Evolutionary conservation across 1,140 invertebrate genomes (phyloP).

Genomic region (Helicoverpa zea): DNA sequence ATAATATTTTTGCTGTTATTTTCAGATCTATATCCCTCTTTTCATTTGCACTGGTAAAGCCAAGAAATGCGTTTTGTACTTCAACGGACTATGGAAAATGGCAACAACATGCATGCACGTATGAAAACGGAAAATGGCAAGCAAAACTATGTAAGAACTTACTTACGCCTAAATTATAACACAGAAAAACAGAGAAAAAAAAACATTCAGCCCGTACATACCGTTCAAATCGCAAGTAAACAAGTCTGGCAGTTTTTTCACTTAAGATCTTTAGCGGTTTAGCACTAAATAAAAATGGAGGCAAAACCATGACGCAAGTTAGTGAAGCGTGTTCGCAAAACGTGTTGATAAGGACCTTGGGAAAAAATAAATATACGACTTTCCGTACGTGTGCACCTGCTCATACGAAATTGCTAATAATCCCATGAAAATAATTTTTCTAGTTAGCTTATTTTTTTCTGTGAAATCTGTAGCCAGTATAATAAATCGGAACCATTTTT

Average conservation of each 20-base stretch:
- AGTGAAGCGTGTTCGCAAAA: neutral
- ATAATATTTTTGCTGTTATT: too few species aligned
- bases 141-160: too few species aligned
- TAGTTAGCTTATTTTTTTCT: neutral
- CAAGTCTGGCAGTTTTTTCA: slow-evolving; percentile 22
- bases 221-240: neutral
- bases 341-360: slow-evolving; percentile 22
- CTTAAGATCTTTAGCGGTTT: slow-evolving; percentile 26
- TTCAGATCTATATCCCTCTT: too few species aligned
- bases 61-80: too few species aligned
- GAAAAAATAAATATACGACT: slow-evolving; percentile 20
- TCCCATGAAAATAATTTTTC: neutral
- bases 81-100: too few species aligned
- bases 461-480: too few species aligned
- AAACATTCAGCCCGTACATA: neutral
- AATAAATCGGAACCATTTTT: too few species aligned
- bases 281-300: slow-evolving; percentile 33
- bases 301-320: slow-evolving; percentile 8
- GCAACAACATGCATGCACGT: too few species aligned
- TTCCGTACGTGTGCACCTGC: neutral
- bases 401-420: neutral
- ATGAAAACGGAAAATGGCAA: too few species aligned
- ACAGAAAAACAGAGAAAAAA: neutral
- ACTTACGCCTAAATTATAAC: too few species aligned
- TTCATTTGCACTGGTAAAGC: too few species aligned